Conservation (phyloP, 2,888 invertebrate species). For the Limenitis arthemis region DNA sequence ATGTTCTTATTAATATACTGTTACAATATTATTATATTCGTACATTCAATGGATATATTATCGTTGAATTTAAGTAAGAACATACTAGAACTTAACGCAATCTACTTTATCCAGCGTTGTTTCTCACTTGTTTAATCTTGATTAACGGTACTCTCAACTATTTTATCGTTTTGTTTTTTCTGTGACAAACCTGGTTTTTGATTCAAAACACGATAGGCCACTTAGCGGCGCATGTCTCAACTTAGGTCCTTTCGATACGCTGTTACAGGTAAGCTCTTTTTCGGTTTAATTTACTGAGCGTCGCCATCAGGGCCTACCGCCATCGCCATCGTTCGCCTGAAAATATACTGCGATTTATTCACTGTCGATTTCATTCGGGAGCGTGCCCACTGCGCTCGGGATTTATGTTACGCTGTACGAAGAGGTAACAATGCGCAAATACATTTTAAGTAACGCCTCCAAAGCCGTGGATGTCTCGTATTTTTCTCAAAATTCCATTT, state of each 20-base stretch:
- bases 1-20: no score
- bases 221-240: slow-evolving; percentile 63
- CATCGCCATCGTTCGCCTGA: slow-evolving; percentile 43
- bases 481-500: slow-evolving; percentile 50
- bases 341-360: slow-evolving; percentile 58
- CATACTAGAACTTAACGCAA: slow-evolving; percentile 1
- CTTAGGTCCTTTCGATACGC: slow-evolving; percentile 59
- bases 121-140: slow-evolving; percentile 51
- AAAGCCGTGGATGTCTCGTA: slow-evolving; percentile 50
- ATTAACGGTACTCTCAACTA: slow-evolving; percentile 46
- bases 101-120: slow-evolving; percentile 7
- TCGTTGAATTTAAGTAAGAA: not conserved
- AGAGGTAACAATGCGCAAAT: slow-evolving; percentile 61
- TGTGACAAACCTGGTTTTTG: slow-evolving; percentile 49
- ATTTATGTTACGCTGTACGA: slow-evolving; percentile 58
- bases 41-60: not conserved
- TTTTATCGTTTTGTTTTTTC: slow-evolving; percentile 42
- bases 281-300: slow-evolving; percentile 61
- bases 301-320: slow-evolving; percentile 49
- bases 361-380: slow-evolving; percentile 54
- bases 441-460: slow-evolving; percentile 56
- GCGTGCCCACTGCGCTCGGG: slow-evolving; percentile 54
- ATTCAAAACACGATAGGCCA: slow-evolving; percentile 67
- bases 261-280: slow-evolving; percentile 59
- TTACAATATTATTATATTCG: slow-evolving; percentile 2